Evolutionary conservation across 2,888 invertebrate genomes (phyloP).

Genomic region (Arenicola marina): DNA sequence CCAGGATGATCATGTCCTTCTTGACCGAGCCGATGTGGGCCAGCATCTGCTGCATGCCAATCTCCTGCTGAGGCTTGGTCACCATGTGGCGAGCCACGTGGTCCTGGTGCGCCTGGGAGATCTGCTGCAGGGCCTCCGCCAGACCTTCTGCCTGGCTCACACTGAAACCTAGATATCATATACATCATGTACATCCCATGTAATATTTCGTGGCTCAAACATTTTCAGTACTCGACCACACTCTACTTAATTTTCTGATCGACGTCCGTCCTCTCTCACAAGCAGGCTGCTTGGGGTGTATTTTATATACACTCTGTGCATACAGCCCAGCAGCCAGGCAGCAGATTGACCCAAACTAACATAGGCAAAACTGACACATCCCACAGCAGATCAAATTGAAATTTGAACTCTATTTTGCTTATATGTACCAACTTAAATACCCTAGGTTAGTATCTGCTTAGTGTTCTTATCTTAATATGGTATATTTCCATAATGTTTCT

Average conservation of each 20-base stretch:
- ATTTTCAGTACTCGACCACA: too few species aligned
- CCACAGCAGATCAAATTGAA: too few species aligned
- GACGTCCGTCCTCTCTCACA: too few species aligned
- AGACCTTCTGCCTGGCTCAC: conserved; percentile 48
- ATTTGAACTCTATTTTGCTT: too few species aligned
- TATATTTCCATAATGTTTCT: too few species aligned
- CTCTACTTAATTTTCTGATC: too few species aligned
- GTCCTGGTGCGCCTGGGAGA: conserved; percentile 48
- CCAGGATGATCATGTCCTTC: conserved; percentile 61
- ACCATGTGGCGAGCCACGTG: conserved; percentile 51
- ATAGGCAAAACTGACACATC: background rate
- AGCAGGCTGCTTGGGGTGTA: too few species aligned
- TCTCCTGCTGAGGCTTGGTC: conserved; percentile 58
- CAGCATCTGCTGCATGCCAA: conserved; percentile 57
- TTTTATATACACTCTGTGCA: background rate
- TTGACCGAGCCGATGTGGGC: conserved; percentile 53
- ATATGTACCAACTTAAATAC: too few species aligned
- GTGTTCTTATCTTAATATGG: too few species aligned
- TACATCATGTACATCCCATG: background rate
- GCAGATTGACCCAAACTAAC: background rate
- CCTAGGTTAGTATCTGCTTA: too few species aligned
- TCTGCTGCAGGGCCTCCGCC: conserved; percentile 43
- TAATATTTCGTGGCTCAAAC: background rate
- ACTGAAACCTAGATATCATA: conserved; percentile 42
- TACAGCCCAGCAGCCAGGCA: background rate